phyloP scores from a whole-genome alignment of 2,888 invertebrate genomes.

The Glomeris marginata region DNA sequence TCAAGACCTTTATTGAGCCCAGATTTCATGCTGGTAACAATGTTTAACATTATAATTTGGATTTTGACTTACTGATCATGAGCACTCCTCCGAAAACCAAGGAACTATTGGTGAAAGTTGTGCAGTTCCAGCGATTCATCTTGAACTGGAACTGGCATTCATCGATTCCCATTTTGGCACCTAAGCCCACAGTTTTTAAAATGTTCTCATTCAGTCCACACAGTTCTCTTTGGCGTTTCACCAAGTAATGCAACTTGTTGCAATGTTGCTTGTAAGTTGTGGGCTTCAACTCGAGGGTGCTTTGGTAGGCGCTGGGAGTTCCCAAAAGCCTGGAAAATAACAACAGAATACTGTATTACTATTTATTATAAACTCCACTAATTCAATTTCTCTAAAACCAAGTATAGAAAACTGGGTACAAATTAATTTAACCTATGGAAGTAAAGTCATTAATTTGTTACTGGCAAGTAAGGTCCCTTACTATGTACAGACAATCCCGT shows the following conservation, averaged over 20 bases:
- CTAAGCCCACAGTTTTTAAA: slow-evolving; percentile 60
- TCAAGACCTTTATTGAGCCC: not conserved
- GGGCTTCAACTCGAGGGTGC: slow-evolving; percentile 26
- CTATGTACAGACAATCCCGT: no score
- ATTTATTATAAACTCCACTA: no score
- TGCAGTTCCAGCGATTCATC: slow-evolving; percentile 79
- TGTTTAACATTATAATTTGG: not conserved
- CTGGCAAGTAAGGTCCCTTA: no score
- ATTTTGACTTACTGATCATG: slow-evolving; percentile 55
- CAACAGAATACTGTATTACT: no score
- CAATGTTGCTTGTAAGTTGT: slow-evolving; percentile 48
- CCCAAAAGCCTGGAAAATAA: slow-evolving; percentile 34
- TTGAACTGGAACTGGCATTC: slow-evolving; percentile 83
- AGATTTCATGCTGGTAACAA: not conserved
- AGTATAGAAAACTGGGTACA: no score
- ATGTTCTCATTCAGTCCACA: slow-evolving; percentile 55
- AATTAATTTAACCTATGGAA: no score
- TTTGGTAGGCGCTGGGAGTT: slow-evolving; percentile 31
- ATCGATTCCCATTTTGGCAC: slow-evolving; percentile 68
- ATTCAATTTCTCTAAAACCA: no score
- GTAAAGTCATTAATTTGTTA: no score
- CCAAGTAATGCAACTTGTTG: slow-evolving; percentile 50
- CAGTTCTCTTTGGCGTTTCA: slow-evolving; percentile 50
- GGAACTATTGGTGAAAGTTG: slow-evolving; percentile 55
- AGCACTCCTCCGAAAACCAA: slow-evolving; percentile 72